phyloP scores from a whole-genome alignment of 2,797 vertebrate species.

The Thunnus albacares region DNA sequence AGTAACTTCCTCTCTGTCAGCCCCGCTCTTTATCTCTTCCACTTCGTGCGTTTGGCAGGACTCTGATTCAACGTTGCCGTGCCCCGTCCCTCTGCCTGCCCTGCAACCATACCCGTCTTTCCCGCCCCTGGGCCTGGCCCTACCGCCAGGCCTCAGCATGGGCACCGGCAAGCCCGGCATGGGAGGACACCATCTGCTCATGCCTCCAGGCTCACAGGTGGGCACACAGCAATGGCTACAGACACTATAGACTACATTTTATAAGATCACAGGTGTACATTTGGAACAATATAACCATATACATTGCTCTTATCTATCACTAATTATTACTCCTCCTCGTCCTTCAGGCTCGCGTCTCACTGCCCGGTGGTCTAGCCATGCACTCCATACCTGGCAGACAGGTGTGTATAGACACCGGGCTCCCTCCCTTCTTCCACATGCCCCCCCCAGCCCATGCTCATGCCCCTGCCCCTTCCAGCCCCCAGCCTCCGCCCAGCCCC shows the following conservation, averaged over 20 bases:
- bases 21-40: background rate
- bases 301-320: too few species aligned
- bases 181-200: conserved; percentile 84
- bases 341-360: conserved; percentile 81
- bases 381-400: conserved; percentile 89
- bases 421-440: conserved; percentile 83
- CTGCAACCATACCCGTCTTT: conserved; percentile 89
- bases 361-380: conserved; percentile 83
- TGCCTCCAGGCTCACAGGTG: conserved; percentile 93
- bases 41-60: conserved; percentile 84
- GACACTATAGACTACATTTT: background rate
- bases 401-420: conserved; percentile 87
- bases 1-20: background rate
- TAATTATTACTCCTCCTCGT: background rate
- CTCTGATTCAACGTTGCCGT: conserved; percentile 92
- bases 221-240: background rate
- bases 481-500: conserved; percentile 84
- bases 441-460: conserved; percentile 82
- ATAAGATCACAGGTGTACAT: too few species aligned
- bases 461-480: conserved; percentile 81
- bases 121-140: conserved; percentile 87
- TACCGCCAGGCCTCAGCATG: conserved; percentile 89
- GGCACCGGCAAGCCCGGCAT: conserved; percentile 86
- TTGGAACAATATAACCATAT: background rate
- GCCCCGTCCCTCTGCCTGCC: conserved; percentile 82